A percentile compares a stretch with the other conserved stretches of the same genome.
These are phyloP conservation scores for Plutella xylostella DNA, from an alignment of 2,888 invertebrate genomes.

Conservation along the genomic window DNA sequence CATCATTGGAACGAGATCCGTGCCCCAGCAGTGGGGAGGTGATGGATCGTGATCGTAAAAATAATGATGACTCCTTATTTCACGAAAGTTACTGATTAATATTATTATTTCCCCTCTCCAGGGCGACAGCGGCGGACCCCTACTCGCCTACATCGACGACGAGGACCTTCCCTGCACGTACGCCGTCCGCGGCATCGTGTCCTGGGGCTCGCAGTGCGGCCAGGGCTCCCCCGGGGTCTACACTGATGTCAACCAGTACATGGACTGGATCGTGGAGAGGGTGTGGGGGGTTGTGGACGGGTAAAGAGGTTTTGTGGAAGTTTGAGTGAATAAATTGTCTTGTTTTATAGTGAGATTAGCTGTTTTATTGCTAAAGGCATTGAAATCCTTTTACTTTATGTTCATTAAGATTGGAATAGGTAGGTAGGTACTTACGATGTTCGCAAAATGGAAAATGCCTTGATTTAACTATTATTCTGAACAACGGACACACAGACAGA, in stretches of 20 bases:
- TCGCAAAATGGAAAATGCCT: neutral
- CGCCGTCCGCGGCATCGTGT: slow-evolving; percentile 6
- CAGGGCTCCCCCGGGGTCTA: slow-evolving; percentile 6
- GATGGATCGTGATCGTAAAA: no score
- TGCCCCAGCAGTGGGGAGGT: no score
- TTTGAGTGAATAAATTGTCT: neutral
- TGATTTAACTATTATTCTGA: neutral
- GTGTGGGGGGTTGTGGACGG: slow-evolving; percentile 1
- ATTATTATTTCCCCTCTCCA: neutral
- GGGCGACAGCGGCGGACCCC: slow-evolving; percentile 8
- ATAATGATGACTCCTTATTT: no score
- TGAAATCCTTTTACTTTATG: neutral
- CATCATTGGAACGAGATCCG: neutral
- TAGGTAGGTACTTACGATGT: neutral
- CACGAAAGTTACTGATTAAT: no score
- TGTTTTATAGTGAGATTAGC: no score
- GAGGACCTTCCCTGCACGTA: slow-evolving; percentile 8
- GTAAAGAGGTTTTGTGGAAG: neutral
- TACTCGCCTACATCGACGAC: slow-evolving; percentile 7
- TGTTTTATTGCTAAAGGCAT: no score
- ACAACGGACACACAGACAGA: no score
- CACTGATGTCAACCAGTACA: slow-evolving; percentile 5
- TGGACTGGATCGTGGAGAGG: slow-evolving; percentile 6
- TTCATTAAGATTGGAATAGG: neutral
- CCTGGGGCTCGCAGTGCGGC: slow-evolving; percentile 7